phyloP scores from a whole-genome alignment of 2,797 vertebrate genomes.

The Todus mexicanus region DNA sequence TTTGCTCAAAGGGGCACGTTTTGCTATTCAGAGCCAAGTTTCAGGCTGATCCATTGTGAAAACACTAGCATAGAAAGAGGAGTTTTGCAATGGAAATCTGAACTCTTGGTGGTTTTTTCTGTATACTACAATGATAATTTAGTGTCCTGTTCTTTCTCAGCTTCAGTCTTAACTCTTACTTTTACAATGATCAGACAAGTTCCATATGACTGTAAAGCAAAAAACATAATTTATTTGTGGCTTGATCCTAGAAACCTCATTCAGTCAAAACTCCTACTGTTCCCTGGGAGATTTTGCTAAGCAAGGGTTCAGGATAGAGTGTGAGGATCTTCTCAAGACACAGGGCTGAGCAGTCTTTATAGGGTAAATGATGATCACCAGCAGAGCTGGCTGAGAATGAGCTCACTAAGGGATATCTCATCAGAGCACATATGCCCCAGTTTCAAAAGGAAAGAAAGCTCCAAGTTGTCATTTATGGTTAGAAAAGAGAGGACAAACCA shows the following conservation, averaged over 20 bases:
- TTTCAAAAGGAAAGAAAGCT: background rate
- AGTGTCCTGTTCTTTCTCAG: background rate
- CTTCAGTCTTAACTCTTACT: background rate
- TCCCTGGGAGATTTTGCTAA: background rate
- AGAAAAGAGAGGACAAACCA: background rate
- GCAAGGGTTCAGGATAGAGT: background rate
- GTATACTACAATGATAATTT: background rate
- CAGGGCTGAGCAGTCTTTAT: background rate
- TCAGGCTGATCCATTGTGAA: background rate
- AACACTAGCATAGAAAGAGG: background rate
- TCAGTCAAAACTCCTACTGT: background rate
- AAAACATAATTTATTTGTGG: background rate
- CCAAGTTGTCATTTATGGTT: background rate
- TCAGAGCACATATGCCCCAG: background rate
- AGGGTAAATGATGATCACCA: background rate
- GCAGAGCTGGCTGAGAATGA: background rate
- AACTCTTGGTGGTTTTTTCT: background rate
- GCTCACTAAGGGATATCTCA: fast-evolving
- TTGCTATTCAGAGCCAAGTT: conserved; percentile 4
- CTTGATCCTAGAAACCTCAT: background rate
- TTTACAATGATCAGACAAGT: background rate
- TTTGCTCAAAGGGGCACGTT: background rate
- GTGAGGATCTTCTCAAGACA: background rate
- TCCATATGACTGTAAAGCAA: background rate
- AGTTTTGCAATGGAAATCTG: background rate